phyloP scores from a whole-genome alignment of 2,797 vertebrate genomes.

The Anas bahamensis region DNA sequence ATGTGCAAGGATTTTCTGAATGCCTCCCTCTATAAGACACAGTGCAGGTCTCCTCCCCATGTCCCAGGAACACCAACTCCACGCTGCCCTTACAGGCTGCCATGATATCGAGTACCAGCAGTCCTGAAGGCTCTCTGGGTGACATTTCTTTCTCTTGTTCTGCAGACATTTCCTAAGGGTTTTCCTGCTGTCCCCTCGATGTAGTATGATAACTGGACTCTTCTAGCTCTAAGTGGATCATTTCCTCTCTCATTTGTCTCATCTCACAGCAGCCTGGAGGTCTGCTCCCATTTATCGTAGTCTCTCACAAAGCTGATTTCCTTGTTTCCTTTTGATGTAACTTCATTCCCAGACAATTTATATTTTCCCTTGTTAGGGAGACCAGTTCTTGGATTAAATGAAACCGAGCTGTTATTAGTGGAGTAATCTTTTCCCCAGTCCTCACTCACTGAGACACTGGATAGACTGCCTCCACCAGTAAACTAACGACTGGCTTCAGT shows the following conservation, averaged over 20 bases:
- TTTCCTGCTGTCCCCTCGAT: not conserved
- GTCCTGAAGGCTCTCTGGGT: not conserved
- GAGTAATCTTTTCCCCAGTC: not conserved
- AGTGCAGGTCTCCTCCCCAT: not conserved
- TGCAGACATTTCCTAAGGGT: not conserved
- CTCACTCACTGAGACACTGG: not conserved
- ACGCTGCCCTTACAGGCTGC: not conserved
- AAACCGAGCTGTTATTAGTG: not conserved
- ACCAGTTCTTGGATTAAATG: not conserved
- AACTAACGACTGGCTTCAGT: not conserved
- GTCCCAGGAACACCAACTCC: not conserved
- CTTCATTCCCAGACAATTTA: not conserved
- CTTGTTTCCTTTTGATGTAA: conserved; percentile 18
- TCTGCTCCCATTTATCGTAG: conserved; percentile 34
- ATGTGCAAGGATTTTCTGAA: not conserved
- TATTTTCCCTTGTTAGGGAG: not conserved
- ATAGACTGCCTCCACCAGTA: not conserved
- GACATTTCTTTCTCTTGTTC: not conserved
- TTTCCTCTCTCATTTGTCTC: conserved; percentile 37
- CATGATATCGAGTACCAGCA: not conserved
- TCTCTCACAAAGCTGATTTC: not conserved
- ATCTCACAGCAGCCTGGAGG: not conserved
- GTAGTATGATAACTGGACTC: not conserved
- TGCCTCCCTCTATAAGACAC: not conserved
- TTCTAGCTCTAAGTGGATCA: not conserved